Evolutionary conservation across 2,113 vertebrate genomes (phyloP), one percentile per base, ranked within the genome.

Genomic region (Cynocephalus volans): DNA sequence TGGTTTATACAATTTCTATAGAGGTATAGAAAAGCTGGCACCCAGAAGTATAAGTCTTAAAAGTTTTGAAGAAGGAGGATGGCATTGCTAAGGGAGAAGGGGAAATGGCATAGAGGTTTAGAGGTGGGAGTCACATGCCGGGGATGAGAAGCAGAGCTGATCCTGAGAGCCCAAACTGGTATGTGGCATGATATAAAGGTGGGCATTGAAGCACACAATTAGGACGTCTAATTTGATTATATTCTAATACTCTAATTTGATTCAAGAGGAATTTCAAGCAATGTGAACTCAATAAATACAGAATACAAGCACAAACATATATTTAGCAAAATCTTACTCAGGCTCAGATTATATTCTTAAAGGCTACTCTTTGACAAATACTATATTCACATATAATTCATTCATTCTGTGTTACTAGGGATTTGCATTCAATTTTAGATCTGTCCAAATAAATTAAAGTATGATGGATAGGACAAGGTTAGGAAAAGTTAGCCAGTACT

Each of bases 391-490:
- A 41, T 67, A 56, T 50, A 96, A 77, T 62, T 10, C 45, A 96
- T 77, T 64, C n/a, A 72, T 52, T 88, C 67, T 87, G 75, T 5
- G 90, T 90, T 90, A 70, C 17, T 86, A 96, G 94, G 52, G 58
- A 96, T 96, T 93, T 98, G 79, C 31, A 76, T 93, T 97, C 26
- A 19, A 96, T 88, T 84, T 94, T 69, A 90, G 19, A 97, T 85
- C 12, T 92, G 15, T 77, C 65, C 87, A 97, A 90, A 77, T 88
- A 97, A 98, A 90, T 96, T 36, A 80, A 96, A 75, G 60, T 96
- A 15, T 65, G 54, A 93, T 65, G 0, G 54, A 97, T 1, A 91
- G 76, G 69, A 93, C 93, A 75, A 96, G 81, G 81, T 95, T 95
- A 95, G 96, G 89, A 97, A 92, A 97, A 98, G 93, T 91, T 84